These are phyloP conservation scores for Eufriesea mexicana DNA, from an alignment of 1,140 invertebrate genomes.

Conservation along the genomic window DNA sequence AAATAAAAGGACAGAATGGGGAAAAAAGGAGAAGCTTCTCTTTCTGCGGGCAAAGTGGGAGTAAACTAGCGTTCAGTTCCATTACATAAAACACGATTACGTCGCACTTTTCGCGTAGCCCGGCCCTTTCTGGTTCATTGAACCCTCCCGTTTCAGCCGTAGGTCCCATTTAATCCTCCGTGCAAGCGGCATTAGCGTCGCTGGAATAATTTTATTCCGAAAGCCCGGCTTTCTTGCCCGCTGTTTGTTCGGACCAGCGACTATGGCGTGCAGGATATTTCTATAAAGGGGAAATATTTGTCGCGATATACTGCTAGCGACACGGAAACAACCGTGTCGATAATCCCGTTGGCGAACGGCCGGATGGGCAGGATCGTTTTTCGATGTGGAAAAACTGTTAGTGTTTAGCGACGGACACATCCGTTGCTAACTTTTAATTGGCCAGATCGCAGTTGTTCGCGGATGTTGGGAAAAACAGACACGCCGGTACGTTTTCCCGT, in stretches of 20 bases:
- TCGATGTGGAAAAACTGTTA: neutral
- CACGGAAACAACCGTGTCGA: neutral
- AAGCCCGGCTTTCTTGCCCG: neutral
- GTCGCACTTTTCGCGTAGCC: conserved; percentile 11
- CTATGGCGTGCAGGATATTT: too few relatives aligned
- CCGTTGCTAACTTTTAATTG: conserved; percentile 16
- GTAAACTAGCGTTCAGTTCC: conserved; percentile 17
- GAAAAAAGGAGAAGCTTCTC: neutral
- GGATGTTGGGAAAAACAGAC: neutral
- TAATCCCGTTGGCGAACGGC: neutral
- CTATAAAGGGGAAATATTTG: neutral
- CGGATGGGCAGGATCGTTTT: neutral
- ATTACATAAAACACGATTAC: conserved; percentile 38
- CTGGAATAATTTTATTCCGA: conserved; percentile 1
- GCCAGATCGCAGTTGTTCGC: neutral
- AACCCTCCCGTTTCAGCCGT: neutral
- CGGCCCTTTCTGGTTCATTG: conserved; percentile 30
- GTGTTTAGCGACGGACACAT: neutral
- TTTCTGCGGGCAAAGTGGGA: neutral
- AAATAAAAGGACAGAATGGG: neutral
- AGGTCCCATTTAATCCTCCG: conserved; percentile 24
- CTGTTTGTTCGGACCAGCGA: neutral
- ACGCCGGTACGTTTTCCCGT: neutral
- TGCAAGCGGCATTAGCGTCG: conserved; percentile 1
- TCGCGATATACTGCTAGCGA: neutral